A percentile compares a stretch with the other conserved stretches of the same genome.
Conservation (phyloP, 2,888 invertebrate species). For the Metopia argyrocephala region DNA sequence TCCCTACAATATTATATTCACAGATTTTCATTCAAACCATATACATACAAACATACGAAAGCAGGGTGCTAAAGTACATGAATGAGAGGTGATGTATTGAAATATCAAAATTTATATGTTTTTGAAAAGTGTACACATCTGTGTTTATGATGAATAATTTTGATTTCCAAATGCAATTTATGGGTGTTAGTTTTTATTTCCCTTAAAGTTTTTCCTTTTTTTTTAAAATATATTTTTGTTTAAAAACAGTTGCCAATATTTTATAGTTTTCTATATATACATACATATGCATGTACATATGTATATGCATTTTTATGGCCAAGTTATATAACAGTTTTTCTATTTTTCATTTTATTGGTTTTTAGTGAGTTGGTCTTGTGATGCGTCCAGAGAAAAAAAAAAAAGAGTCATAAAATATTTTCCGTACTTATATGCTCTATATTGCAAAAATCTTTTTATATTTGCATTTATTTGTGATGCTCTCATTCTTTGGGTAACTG, state of each 20-base stretch:
- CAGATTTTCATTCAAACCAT: constrained; percentile 28
- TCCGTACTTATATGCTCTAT: background rate
- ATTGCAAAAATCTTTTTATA: constrained; percentile 20
- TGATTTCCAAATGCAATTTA: constrained; percentile 58
- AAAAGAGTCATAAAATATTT: constrained; percentile 47
- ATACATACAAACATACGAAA: background rate
- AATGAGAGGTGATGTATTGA: background rate
- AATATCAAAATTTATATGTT: constrained; percentile 47
- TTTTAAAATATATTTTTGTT: background rate
- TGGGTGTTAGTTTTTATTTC: constrained; percentile 52
- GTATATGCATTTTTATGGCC: constrained; percentile 19
- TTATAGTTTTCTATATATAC: constrained; percentile 42
- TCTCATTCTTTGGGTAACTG: background rate
- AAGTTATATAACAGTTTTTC: constrained; percentile 2
- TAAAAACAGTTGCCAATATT: constrained; percentile 47
- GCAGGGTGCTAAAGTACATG: background rate
- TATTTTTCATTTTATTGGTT: background rate
- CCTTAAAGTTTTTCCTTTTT: background rate
- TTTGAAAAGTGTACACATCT: constrained; percentile 45
- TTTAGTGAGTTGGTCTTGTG: background rate
- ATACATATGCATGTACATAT: background rate
- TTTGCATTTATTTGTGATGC: constrained; percentile 32
- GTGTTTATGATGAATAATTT: constrained; percentile 57
- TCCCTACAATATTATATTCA: background rate
- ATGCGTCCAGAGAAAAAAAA: constrained; percentile 7